These are phyloP conservation scores for Mongoloraphidia duomilia DNA, from an alignment of 2,888 invertebrate species.

Conservation along the genomic window DNA sequence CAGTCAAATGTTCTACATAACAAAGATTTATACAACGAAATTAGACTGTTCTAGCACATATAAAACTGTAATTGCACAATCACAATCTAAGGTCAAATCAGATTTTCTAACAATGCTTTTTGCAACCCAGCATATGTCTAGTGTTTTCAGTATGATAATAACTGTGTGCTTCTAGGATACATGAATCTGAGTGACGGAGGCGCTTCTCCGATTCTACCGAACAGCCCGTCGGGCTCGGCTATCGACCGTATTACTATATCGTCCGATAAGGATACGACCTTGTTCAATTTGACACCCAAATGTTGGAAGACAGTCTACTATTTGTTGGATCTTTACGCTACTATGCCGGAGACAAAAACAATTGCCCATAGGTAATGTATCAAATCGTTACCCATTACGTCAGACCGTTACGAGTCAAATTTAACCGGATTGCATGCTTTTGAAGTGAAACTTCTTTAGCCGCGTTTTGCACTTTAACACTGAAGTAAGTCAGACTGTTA, in stretches of 20 bases:
- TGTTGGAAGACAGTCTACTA: constrained; percentile 94
- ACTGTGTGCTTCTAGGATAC: constrained; percentile 37
- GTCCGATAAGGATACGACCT: constrained; percentile 29
- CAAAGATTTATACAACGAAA: no score
- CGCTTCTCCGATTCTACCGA: constrained; percentile 51
- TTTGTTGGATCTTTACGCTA: constrained; percentile 81
- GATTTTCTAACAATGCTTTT: no score
- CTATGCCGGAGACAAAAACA: constrained; percentile 89
- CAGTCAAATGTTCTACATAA: no score
- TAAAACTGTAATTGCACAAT: no score
- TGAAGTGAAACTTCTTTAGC: no score
- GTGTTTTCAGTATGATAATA: not conserved
- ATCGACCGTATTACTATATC: constrained; percentile 34
- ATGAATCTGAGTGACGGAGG: constrained; percentile 67
- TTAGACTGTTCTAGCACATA: no score
- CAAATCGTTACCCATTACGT: no score
- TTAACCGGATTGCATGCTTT: no score
- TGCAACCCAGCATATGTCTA: not conserved
- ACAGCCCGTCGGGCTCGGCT: constrained; percentile 45
- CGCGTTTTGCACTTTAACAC: no score
- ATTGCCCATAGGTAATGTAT: constrained; percentile 51
- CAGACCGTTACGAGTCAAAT: no score
- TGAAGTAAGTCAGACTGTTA: no score
- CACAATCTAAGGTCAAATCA: no score
- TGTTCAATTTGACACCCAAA: constrained; percentile 42